These are phyloP conservation scores for Phorcus lineatus DNA, from an alignment of 2,888 invertebrate genomes.

Conservation along the genomic window DNA sequence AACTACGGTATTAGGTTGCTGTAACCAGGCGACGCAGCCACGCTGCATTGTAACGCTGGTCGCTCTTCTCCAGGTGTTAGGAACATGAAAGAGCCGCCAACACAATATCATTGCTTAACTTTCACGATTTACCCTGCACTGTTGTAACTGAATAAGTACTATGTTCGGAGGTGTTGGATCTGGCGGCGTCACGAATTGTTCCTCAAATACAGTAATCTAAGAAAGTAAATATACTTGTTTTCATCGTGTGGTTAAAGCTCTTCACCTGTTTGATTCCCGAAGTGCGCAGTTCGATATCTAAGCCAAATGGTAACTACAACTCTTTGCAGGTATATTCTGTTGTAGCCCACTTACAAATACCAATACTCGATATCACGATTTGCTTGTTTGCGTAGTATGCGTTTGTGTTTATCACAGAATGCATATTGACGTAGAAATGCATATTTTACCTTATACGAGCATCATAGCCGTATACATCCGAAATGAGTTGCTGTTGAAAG, in stretches of 20 bases:
- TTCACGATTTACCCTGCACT: not conserved
- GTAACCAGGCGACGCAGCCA: not conserved
- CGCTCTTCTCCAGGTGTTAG: not conserved
- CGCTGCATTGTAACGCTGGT: not conserved
- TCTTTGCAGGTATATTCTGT: no score
- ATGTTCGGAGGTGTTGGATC: not conserved
- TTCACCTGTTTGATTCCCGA: no score
- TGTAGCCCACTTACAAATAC: no score
- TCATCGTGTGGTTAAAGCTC: not conserved
- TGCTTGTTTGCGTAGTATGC: no score
- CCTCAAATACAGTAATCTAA: conserved; percentile 23
- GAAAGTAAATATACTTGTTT: not conserved
- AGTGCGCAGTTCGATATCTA: no score
- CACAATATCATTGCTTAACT: not conserved
- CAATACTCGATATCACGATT: no score
- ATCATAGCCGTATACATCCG: no score
- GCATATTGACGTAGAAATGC: no score
- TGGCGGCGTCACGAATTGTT: not conserved
- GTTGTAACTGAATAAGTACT: conserved; percentile 4
- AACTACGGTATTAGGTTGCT: not conserved
- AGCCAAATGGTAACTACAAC: no score
- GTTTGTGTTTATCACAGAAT: no score
- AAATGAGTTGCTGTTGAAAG: no score
- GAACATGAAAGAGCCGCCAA: not conserved
- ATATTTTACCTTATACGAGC: no score